These are phyloP conservation scores for Panagrolaimus sp. DNA, from an alignment of 1,140 invertebrate species.

Conservation along the genomic window DNA sequence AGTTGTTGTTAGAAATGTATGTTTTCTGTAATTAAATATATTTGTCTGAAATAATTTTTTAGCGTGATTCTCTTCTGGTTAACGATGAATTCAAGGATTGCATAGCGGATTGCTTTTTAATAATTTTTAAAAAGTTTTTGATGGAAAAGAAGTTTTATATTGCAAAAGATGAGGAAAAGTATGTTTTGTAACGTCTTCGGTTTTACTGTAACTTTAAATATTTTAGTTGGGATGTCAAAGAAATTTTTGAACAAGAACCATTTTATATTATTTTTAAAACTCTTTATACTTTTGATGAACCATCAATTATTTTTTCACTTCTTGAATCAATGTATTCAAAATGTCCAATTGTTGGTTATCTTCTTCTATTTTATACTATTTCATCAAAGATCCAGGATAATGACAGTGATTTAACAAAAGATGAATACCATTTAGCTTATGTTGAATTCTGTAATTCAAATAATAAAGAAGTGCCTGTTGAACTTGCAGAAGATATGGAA, in stretches of 20 bases:
- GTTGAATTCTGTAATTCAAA: background rate
- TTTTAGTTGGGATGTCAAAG: no score
- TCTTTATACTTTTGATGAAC: conserved; percentile 10
- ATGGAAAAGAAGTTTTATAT: background rate
- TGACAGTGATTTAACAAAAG: background rate
- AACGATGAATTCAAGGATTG: background rate
- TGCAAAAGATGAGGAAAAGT: background rate
- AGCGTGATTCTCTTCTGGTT: background rate
- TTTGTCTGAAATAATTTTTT: no score
- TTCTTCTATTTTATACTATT: background rate
- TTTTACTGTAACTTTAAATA: no score
- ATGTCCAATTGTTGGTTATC: conserved; percentile 7
- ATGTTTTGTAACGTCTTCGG: background rate
- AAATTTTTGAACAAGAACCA: background rate
- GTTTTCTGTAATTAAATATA: no score
- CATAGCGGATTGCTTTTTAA: background rate
- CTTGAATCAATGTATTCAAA: conserved; percentile 1
- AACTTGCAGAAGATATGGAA: conserved; percentile 13
- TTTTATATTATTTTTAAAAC: background rate
- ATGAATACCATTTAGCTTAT: background rate
- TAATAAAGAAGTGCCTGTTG: background rate
- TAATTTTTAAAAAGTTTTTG: conserved; percentile 3
- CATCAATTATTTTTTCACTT: background rate
- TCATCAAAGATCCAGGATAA: background rate
- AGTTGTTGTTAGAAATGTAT: conserved; percentile 5